Base-by-base conservation (phyloP, 2,888 invertebrate genomes). In the Serripes groenlandicus region DNA sequence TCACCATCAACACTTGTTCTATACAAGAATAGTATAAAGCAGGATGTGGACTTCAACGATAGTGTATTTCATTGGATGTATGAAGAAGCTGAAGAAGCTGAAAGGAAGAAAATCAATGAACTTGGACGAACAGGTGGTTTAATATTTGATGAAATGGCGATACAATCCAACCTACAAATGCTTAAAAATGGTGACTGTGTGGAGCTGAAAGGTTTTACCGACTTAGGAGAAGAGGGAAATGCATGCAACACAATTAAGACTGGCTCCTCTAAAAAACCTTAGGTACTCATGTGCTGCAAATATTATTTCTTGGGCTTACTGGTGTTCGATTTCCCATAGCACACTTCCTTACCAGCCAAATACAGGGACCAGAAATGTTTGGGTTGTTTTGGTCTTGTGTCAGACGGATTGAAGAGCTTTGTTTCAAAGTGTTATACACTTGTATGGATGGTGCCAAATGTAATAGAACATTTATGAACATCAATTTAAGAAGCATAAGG, bases 361-460 rank as follows among this genome's bases (percentile, higher is more conserved):
- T 76, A n/a, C 70, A 73, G 18, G 81, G 71, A 21, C 34, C 85
- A 7, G 34, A 85, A 32, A 0, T 85, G 3, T 76, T 73, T 73
- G n/a, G 35, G 18, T 15, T 72, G 7, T 81, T 85, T 60, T 79
- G 74, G 76, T 52, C 58, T 30, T 71, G 76, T 15, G 77, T 85
- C 26, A 18, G 70, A 3, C 4, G 15, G 1, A 49, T 85, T 21
- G 18, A 62, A 18, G 52, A 18, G 3, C 71, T 23, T 70, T 75
- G 79, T 15, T 85, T 82, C 42, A 52, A 58, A 34, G 77, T 76
- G 11, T 21, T 74, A 0, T 85, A 76, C 62, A 79, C 74, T 5
- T 82, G 80, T 68, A 85, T 85, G 82, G 82, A 85, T 62, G 79
- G 85, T 1, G 81, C 85, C 11, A 64, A 70, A 7, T 30, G 56